A percentile compares a stretch with the other conserved stretches of the same genome.
Conservation (phyloP, 1,140 invertebrate genomes). For the Hyposmocoma kahamanoa region DNA sequence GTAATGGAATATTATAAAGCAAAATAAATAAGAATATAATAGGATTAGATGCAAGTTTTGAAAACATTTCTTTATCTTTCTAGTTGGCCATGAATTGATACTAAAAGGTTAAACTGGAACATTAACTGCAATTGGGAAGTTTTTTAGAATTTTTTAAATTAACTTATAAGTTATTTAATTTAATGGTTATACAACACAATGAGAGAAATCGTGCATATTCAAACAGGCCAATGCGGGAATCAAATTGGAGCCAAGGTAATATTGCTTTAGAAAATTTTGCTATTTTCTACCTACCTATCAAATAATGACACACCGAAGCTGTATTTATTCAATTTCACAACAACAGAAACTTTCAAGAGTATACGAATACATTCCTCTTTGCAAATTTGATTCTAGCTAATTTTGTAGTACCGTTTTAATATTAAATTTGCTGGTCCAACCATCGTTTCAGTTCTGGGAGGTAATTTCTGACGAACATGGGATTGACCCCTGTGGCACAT, state of each 20-base stretch:
- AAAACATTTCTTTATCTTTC: slow-evolving; percentile 36
- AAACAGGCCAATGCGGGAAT: slow-evolving; percentile 91
- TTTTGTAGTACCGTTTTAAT: neutral
- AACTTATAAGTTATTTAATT: slow-evolving; percentile 9
- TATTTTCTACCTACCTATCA: neutral
- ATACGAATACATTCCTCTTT: slow-evolving; percentile 50
- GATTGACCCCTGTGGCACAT: slow-evolving; percentile 90
- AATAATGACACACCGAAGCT: neutral
- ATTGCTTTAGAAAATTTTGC: neutral
- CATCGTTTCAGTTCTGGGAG: slow-evolving; percentile 64
- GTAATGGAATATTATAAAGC: neutral
- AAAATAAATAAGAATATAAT: neutral
- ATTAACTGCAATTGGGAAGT: too few relatives aligned
- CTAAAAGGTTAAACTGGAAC: too few relatives aligned
- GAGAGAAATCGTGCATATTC: slow-evolving; percentile 87
- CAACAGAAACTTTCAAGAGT: neutral
- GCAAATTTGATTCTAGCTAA: neutral
- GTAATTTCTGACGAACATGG: slow-evolving; percentile 92
- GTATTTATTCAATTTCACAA: neutral
- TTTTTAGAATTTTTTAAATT: too few relatives aligned
- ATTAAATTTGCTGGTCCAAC: neutral
- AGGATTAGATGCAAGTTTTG: slow-evolving; percentile 37
- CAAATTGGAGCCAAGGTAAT: slow-evolving; percentile 90
- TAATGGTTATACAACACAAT: slow-evolving; percentile 55
- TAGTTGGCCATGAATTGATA: slow-evolving; percentile 34